These are phyloP conservation scores for Osmerus mordax DNA, from an alignment of 2,113 vertebrate genomes.

Conservation along the genomic window DNA sequence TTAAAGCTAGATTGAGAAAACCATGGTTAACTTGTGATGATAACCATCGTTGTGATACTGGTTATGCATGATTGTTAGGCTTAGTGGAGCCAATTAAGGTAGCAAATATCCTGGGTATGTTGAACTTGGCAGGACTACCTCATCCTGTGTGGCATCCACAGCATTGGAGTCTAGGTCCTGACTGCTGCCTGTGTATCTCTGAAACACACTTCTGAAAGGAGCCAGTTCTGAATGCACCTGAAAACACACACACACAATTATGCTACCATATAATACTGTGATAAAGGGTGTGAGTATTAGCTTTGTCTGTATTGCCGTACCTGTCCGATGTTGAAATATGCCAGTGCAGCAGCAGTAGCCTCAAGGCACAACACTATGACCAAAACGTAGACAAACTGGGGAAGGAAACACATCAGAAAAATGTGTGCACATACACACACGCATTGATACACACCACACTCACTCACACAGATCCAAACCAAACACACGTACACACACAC, in stretches of 20 bases:
- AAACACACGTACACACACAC: too few relatives aligned
- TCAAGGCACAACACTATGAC: constrained; percentile 56
- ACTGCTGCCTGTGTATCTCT: constrained; percentile 55
- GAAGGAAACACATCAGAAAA: constrained; percentile 11
- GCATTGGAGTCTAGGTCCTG: constrained; percentile 37
- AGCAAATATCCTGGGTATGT: too few relatives aligned
- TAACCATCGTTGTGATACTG: too few relatives aligned
- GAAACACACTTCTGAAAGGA: constrained; percentile 51
- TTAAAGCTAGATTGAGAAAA: too few relatives aligned
- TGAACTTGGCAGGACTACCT: constrained; percentile 32
- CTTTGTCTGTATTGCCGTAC: constrained; percentile 21
- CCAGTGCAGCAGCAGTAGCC: constrained; percentile 47
- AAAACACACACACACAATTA: not conserved
- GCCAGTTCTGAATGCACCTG: constrained; percentile 54
- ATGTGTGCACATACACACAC: not conserved
- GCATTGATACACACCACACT: not conserved
- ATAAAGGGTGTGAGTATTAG: not conserved
- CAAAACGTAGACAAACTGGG: constrained; percentile 63
- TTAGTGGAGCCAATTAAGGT: too few relatives aligned
- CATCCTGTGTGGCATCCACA: constrained; percentile 46
- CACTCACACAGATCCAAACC: not conserved
- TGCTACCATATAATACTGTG: not conserved
- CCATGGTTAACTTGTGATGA: too few relatives aligned
- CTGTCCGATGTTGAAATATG: constrained; percentile 43
- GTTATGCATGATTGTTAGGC: too few relatives aligned